Percentiles rank a stretch among this genome's conserved stretches.
phyloP scores from a whole-genome alignment of 2,113 vertebrate genomes.

The Burhinus bistriatus region DNA sequence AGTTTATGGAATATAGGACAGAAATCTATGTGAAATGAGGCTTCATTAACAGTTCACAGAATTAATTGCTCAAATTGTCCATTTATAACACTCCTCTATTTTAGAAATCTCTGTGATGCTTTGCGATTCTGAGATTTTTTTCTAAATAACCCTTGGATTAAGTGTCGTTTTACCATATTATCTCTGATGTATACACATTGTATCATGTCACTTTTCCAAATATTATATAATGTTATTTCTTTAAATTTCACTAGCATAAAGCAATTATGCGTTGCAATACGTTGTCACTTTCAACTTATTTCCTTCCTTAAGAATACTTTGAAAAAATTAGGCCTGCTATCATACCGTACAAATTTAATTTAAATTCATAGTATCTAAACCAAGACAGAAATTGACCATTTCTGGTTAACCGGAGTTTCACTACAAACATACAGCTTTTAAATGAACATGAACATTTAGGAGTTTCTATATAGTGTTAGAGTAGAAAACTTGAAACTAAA shows the following conservation, averaged over 20 bases:
- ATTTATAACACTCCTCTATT: neutral
- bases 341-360: neutral
- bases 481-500: neutral
- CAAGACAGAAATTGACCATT: neutral
- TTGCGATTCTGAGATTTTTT: neutral
- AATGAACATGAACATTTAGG: neutral
- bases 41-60: neutral
- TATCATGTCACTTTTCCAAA: neutral
- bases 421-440: neutral
- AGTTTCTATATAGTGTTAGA: neutral
- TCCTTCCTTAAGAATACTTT: neutral
- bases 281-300: neutral
- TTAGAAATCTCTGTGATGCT: neutral
- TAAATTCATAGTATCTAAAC: neutral
- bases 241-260: neutral
- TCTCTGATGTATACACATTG: neutral
- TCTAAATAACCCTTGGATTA: neutral
- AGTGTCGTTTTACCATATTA: neutral
- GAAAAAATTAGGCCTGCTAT: neutral
- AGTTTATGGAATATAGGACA: neutral
- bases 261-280: neutral
- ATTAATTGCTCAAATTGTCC: neutral
- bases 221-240: neutral
- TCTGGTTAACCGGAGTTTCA: neutral
- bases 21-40: neutral